Conservation (phyloP, 2,888 invertebrate species). For the Agrotis puta region DNA sequence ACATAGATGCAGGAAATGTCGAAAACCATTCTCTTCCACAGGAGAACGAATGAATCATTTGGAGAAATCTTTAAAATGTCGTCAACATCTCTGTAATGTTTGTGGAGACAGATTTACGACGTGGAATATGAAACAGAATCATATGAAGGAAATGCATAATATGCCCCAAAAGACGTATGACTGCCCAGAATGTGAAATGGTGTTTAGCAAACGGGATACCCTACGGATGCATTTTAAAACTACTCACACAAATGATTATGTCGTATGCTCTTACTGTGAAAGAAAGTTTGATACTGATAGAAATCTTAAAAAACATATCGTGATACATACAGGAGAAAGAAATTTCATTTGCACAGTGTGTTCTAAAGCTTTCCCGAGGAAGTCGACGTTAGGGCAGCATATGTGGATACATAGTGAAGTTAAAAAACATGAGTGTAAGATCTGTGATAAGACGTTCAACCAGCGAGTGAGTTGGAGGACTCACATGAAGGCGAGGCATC, state of each 20-base stretch:
- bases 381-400: conserved; percentile 71
- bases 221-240: conserved; percentile 68
- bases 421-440: conserved; percentile 71
- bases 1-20: conserved; percentile 59
- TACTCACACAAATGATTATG: conserved; percentile 63
- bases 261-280: conserved; percentile 63
- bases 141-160: conserved; percentile 60
- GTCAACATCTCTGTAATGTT: conserved; percentile 64
- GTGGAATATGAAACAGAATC: conserved; percentile 68
- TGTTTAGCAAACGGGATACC: conserved; percentile 54
- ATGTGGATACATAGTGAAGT: conserved; percentile 76
- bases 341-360: conserved; percentile 70
- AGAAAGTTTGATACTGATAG: conserved; percentile 65
- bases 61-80: conserved; percentile 54
- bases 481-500: conserved; percentile 81
- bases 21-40: conserved; percentile 42
- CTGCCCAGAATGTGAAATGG: conserved; percentile 64
- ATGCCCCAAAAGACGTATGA: conserved; percentile 57
- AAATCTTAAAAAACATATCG: conserved; percentile 64
- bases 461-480: conserved; percentile 76
- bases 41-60: conserved; percentile 59
- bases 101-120: conserved; percentile 65
- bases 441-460: conserved; percentile 74
- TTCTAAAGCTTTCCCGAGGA: conserved; percentile 73
- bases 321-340: conserved; percentile 72